These are phyloP conservation scores for Malacosoma neustria DNA, from an alignment of 2,888 invertebrate genomes.

Conservation along the genomic window DNA sequence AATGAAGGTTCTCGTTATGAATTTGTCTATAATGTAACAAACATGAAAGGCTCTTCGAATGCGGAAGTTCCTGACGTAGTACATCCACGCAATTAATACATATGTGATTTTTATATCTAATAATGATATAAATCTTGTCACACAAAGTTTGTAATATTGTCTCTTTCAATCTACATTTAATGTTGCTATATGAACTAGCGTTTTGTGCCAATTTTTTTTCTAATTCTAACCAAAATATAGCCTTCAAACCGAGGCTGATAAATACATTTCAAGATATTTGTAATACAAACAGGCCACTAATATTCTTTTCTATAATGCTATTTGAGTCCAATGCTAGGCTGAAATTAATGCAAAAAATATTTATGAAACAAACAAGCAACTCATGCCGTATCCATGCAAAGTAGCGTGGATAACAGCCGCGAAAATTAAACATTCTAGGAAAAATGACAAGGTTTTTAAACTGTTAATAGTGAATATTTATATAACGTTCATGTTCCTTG, in stretches of 20 bases:
- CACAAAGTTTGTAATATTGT: no score
- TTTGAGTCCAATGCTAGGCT: neutral
- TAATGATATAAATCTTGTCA: no score
- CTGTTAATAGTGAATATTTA: neutral
- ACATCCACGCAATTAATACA: no score
- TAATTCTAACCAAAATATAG: neutral
- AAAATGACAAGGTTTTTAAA: neutral
- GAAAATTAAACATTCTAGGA: constrained; percentile 3
- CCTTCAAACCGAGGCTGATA: neutral
- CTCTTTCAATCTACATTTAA: no score
- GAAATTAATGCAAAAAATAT: constrained; percentile 2
- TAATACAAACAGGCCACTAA: neutral
- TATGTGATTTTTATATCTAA: no score
- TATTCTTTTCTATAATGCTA: neutral
- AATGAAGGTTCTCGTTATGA: no score
- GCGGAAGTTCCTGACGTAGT: no score
- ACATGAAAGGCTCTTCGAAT: no score
- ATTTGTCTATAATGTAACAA: no score
- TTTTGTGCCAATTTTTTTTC: neutral
- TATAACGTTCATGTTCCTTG: no score
- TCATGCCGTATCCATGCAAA: constrained; percentile 5
- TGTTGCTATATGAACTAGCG: no score
- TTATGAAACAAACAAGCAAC: constrained; percentile 3
- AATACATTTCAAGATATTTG: neutral
- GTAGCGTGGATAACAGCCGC: constrained; percentile 9